Evolutionary conservation across 2,113 vertebrate genomes (phyloP).

Genomic region (Cochlearius cochlearius): DNA sequence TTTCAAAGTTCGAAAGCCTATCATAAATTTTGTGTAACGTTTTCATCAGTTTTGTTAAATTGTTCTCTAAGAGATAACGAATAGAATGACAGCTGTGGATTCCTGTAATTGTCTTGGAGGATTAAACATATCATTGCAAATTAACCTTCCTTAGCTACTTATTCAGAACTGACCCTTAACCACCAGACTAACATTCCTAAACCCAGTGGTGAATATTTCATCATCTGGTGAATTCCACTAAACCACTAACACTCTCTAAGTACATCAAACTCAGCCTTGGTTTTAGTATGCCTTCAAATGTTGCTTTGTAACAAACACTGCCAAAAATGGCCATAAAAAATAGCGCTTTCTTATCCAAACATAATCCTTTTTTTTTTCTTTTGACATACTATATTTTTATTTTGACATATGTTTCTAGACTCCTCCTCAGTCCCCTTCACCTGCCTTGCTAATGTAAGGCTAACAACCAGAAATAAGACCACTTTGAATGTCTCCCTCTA

Average conservation of each 20-base stretch:
- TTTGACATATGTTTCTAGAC: not conserved
- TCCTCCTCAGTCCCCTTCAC: not conserved
- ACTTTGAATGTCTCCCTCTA: not conserved
- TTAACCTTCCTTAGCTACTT: not conserved
- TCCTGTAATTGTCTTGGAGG: not conserved
- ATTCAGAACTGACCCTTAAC: constrained; percentile 12
- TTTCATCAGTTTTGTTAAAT: not conserved
- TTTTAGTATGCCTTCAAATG: not conserved
- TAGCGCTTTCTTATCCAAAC: not conserved
- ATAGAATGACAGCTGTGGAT: not conserved
- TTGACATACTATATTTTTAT: not conserved
- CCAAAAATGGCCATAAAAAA: not conserved
- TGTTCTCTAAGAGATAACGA: not conserved
- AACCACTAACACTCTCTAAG: not conserved
- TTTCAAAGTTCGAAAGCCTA: not conserved
- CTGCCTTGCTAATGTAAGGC: not conserved
- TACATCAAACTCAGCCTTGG: not conserved
- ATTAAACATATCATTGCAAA: not conserved
- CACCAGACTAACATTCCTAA: not conserved
- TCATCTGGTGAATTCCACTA: not conserved
- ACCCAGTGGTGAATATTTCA: not conserved
- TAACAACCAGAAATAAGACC: not conserved
- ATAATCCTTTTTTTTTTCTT: not conserved
- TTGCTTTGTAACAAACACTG: not conserved
- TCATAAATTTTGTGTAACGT: not conserved